Conservation (phyloP, 92 coral and sea anemone species). For the Diadumene lineata region DNA sequence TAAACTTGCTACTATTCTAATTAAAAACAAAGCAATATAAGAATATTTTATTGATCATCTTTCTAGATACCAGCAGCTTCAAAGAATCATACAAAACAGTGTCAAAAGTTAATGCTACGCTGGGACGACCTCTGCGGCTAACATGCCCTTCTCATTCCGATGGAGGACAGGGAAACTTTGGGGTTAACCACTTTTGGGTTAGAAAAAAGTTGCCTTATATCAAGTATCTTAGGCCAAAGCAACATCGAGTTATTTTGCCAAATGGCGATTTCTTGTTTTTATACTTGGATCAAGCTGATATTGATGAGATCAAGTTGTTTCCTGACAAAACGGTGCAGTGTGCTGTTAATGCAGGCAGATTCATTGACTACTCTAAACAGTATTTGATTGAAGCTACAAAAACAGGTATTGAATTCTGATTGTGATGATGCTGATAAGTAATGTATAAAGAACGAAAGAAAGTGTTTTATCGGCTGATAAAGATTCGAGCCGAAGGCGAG, state of each 20-base stretch:
- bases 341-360: neutral
- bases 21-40: too few species aligned
- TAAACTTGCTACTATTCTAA: too few species aligned
- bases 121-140: conserved; percentile 20
- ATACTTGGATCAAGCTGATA: conserved; percentile 28
- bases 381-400: neutral
- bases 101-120: neutral
- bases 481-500: too few species aligned
- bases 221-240: neutral
- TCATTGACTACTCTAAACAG: neutral
- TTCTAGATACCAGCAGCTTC: neutral
- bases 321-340: conserved; percentile 6
- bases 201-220: neutral
- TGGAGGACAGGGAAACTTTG: neutral
- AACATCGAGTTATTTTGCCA: conserved; percentile 26
- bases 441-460: too few species aligned
- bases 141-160: conserved; percentile 24
- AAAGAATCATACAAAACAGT: neutral
- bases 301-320: neutral
- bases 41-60: neutral
- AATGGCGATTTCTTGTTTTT: conserved; percentile 28
- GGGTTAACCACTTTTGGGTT: conserved; percentile 1
- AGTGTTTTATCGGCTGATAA: too few species aligned
- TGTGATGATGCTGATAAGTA: too few species aligned
- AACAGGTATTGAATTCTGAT: neutral